A percentile compares a stretch with the other conserved stretches of the same genome.
phyloP scores from a whole-genome alignment of 2,888 invertebrate genomes.

The Troides helena region DNA sequence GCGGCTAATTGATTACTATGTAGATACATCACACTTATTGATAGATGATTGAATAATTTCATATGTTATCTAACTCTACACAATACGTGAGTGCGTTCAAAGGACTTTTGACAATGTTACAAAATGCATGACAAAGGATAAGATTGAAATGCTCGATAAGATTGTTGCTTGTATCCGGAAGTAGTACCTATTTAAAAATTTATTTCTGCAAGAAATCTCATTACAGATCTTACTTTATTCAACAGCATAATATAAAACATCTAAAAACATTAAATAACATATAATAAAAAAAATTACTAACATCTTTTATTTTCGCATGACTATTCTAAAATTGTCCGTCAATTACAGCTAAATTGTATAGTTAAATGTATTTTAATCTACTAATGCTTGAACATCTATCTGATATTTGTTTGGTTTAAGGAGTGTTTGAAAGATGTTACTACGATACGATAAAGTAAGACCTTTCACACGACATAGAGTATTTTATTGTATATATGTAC shows the following conservation, averaged over 20 bases:
- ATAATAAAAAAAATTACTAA: background rate
- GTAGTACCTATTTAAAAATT: background rate
- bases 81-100: conserved; percentile 12
- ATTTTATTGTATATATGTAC: background rate
- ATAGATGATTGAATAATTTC: background rate
- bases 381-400: background rate
- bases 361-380: background rate
- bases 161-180: conserved; percentile 1
- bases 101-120: conserved; percentile 3
- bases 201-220: conserved; percentile 3
- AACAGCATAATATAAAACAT: background rate
- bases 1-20: conserved; percentile 11
- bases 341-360: background rate
- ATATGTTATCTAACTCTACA: conserved; percentile 7
- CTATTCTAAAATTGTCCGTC: background rate
- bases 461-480: background rate
- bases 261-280: background rate
- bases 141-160: conserved; percentile 10
- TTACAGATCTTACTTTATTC: conserved; percentile 4
- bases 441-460: conserved; percentile 1
- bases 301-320: background rate
- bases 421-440: background rate
- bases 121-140: conserved; percentile 16
- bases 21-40: background rate
- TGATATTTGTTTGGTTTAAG: background rate